Evolutionary conservation across 2,113 vertebrate genomes (phyloP), one percentile per base, ranked within the genome.

Genomic region (Ornithorhynchus anatinus): DNA sequence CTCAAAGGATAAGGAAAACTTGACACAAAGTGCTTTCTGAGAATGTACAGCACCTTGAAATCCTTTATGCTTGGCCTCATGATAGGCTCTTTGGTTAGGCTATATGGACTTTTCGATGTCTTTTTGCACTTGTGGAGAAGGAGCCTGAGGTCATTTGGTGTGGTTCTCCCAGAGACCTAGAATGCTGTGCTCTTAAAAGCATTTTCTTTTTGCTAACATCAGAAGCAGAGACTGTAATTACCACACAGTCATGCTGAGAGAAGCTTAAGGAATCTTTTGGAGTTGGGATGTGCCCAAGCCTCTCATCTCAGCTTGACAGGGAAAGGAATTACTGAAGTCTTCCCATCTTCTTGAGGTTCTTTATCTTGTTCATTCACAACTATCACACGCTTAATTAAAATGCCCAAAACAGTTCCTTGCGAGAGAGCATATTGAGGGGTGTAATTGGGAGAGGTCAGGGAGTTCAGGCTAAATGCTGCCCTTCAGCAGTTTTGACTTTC

Each of bases 291-390:
- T 84, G 72, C 75, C 79, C 58, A 0, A 29, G 27, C 25, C 0
- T 47, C 31, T 77, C 80, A 77, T 50, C 62, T 79, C 27, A 75
- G 33, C 74, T 50, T 63, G 58, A 50, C 71, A 80, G 36, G 78
- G 80, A 85, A 72, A 62, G 63, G 74, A 72, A 32, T 27, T 80
- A 12, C 12, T 44, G 39, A 14, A 59, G 5, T 33, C 2, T 59
- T 59, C 40, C 31, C 8, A 53, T 8, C n/a, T 23, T 23, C 13
- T 19, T 13, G 20, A 19, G 11, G 4, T 17, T 12, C 10, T 29
- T 50, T 29, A 29, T 48, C 29, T 32, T 32, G 6, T 29, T 57
- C 29, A 31, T 37, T 66, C 37, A 60, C 10, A 56, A 45, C 8
- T 43, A 20, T 32, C 50, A 17, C 42, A 31, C 11, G 16, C 5